A percentile compares a stretch with the other conserved stretches of the same genome.
These are phyloP conservation scores for Chiloscyllium punctatum DNA, from an alignment of 2,797 vertebrate species.

Conservation along the genomic window DNA sequence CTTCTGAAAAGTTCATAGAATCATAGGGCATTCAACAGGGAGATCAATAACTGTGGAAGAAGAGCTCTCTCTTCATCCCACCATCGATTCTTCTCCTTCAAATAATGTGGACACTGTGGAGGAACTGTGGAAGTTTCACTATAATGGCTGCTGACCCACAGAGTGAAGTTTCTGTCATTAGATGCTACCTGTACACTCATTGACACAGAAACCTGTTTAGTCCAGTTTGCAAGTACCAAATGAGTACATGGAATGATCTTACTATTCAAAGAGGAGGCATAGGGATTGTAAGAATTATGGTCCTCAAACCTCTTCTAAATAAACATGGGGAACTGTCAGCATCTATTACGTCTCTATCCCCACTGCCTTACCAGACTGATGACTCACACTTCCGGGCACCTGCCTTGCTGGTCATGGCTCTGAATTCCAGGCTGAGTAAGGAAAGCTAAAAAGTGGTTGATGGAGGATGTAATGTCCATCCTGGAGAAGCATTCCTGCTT, in stretches of 20 bases:
- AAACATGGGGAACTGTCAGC: neutral
- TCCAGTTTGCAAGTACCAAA: neutral
- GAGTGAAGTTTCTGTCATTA: neutral
- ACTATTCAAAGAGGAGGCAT: neutral
- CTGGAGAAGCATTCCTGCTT: neutral
- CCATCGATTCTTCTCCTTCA: neutral
- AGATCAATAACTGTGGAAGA: neutral
- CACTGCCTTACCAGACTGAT: neutral
- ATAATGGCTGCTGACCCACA: neutral
- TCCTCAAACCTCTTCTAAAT: neutral
- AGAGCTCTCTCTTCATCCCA: neutral
- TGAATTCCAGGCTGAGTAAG: neutral
- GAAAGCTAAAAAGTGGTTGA: neutral
- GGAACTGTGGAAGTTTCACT: neutral
- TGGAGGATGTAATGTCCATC: neutral
- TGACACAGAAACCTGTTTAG: neutral
- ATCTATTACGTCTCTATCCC: neutral
- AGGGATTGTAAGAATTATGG: neutral
- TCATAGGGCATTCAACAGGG: neutral
- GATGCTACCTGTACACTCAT: neutral
- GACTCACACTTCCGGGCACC: neutral
- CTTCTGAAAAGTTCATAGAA: neutral
- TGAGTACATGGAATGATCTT: neutral
- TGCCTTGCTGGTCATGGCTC: neutral
- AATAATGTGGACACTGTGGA: neutral